Percentiles rank a stretch among this genome's conserved stretches.
Conservation (phyloP, 2,888 invertebrate species). For the Drosophila eohydei region DNA sequence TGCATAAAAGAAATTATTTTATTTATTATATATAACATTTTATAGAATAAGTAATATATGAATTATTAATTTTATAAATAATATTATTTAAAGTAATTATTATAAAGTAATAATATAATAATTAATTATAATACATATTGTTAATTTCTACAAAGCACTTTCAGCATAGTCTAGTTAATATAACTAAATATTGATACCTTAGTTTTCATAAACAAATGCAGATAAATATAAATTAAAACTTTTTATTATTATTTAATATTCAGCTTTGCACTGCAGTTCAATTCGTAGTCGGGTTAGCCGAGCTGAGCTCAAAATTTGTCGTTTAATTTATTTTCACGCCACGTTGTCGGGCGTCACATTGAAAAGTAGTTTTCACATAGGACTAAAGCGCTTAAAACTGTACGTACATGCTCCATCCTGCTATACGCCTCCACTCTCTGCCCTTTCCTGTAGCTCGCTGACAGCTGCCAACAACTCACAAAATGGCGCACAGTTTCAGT, state of each 20-base stretch:
- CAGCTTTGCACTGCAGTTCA: background rate
- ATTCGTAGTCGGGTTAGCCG: conserved; percentile 18
- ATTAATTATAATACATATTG: background rate
- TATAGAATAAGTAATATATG: background rate
- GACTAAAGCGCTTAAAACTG: conserved; percentile 58
- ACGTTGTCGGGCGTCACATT: conserved; percentile 61
- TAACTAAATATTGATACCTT: too few relatives aligned
- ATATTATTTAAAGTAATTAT: too few relatives aligned
- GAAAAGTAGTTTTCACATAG: conserved; percentile 67
- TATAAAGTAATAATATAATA: too few relatives aligned
- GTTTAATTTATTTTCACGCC: conserved; percentile 66
- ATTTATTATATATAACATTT: background rate
- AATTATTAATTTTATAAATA: too few relatives aligned
- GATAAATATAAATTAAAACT: background rate
- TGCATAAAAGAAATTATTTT: background rate
- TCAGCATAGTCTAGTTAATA: background rate
- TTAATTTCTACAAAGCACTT: background rate
- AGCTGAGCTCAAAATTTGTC: conserved; percentile 8
- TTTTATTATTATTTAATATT: background rate
- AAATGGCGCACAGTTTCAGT: conserved; percentile 51
- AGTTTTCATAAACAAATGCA: background rate
- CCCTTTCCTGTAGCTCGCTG: conserved; percentile 7
- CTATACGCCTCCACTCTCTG: background rate
- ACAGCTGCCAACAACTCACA: conserved; percentile 76
- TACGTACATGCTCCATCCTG: conserved; percentile 8